Conservation (phyloP, 2,888 invertebrate species). For the Spodoptera exigua region DNA sequence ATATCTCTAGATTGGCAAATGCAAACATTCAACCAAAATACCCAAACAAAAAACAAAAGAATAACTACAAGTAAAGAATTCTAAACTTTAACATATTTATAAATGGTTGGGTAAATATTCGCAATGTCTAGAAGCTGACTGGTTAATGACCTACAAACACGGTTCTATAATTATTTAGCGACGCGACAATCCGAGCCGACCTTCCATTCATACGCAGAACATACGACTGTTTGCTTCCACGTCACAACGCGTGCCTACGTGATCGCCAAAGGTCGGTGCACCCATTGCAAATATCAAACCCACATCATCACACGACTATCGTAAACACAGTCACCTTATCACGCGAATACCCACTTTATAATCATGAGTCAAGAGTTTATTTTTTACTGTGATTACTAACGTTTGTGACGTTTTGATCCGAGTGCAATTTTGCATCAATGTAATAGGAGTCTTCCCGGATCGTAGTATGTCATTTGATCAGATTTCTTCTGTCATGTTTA, state of each 20-base stretch:
- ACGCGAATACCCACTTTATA: conserved; percentile 36
- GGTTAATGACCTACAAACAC: conserved; percentile 49
- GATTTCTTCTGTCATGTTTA: conserved; percentile 31
- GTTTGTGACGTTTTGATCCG: conserved; percentile 38
- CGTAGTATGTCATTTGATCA: conserved; percentile 71
- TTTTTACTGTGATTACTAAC: conserved; percentile 13
- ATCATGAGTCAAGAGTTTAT: not conserved
- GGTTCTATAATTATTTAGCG: conserved; percentile 39
- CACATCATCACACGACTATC: conserved; percentile 5
- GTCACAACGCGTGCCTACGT: conserved; percentile 56
- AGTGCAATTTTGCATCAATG: conserved; percentile 64
- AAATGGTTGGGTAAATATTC: not conserved
- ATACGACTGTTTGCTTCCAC: conserved; percentile 38
- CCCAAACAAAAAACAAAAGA: no score
- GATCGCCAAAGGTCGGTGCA: conserved; percentile 73
- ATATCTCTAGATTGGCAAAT: no score
- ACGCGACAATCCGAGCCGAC: conserved; percentile 18
- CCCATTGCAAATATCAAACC: conserved; percentile 76
- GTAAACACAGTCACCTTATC: conserved; percentile 8
- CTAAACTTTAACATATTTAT: no score
- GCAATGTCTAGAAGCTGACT: not conserved
- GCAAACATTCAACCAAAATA: no score
- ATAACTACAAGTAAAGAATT: no score
- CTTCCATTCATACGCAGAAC: conserved; percentile 40
- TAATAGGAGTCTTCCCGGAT: conserved; percentile 79